Percentiles rank a stretch among this genome's conserved stretches.
Conservation (phyloP, 2,888 invertebrate species). For the Metellina segmentata region DNA sequence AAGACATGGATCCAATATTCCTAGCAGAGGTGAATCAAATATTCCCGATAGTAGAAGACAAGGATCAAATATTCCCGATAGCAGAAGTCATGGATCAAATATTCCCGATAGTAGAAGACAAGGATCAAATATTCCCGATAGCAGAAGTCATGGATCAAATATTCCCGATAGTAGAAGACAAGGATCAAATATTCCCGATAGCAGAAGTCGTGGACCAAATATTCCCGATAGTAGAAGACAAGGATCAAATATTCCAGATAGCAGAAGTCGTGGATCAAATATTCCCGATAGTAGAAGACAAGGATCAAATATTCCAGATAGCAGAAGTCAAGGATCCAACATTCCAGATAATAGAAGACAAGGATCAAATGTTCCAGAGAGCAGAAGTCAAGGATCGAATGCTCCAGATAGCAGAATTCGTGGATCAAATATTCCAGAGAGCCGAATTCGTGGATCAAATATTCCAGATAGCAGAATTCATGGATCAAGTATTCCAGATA, state of each 20-base stretch:
- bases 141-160: no score
- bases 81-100: no score
- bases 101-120: no score
- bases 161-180: no score
- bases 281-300: not conserved
- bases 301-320: not conserved
- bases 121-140: no score
- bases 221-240: not conserved
- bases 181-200: not conserved
- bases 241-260: not conserved
- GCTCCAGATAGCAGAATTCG: not conserved
- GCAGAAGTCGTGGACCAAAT: no score
- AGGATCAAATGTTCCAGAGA: not conserved
- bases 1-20: not conserved
- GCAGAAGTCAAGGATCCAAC: not conserved
- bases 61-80: no score
- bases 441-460: not conserved
- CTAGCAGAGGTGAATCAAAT: no score
- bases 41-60: no score
- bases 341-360: not conserved
- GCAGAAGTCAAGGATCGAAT: not conserved
- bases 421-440: not conserved
- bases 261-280: no score
- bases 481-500: conserved; percentile 5
- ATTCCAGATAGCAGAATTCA: not conserved